Percentiles rank a stretch among this genome's conserved stretches.
These are phyloP conservation scores for Micromesistius poutassou DNA, from an alignment of 2,797 vertebrate genomes.

Conservation along the genomic window DNA sequence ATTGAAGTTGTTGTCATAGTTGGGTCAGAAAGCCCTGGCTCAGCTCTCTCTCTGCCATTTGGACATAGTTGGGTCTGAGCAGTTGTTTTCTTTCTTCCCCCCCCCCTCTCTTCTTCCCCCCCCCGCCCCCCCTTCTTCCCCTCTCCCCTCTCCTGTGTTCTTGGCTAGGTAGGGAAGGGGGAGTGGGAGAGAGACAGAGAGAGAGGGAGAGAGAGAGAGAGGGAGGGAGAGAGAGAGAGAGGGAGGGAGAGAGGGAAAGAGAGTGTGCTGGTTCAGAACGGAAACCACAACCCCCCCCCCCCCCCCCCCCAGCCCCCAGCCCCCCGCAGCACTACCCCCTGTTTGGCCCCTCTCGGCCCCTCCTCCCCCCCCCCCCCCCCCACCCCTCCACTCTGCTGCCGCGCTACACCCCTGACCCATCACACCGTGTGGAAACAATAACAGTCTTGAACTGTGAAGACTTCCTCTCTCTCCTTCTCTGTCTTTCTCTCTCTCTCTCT, in stretches of 20 bases:
- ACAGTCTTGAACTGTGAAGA: conserved; percentile 67
- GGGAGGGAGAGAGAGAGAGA: conserved; percentile 11
- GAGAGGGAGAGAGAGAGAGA: no score
- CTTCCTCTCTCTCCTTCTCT: conserved; percentile 56
- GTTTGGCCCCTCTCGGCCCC: conserved; percentile 37
- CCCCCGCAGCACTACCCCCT: conserved; percentile 47
- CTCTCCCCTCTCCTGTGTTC: conserved; percentile 45
- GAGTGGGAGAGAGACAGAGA: no score
- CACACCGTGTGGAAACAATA: conserved; percentile 74
- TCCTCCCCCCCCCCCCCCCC: conserved; percentile 37
- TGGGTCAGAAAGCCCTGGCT: conserved; percentile 60
- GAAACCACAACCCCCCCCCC: conserved; percentile 66
- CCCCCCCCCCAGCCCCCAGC: conserved; percentile 11
- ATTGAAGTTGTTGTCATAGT: conserved; percentile 68
- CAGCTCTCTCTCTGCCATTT: conserved; percentile 68
- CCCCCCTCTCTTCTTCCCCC: conserved; percentile 34
- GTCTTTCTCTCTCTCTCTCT: conserved; percentile 16
- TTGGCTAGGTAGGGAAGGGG: conserved; percentile 26
- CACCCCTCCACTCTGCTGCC: conserved; percentile 17
- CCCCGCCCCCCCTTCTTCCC: conserved; percentile 28
- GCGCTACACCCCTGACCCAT: conserved; percentile 60
- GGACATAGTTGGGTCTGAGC: conserved; percentile 66
- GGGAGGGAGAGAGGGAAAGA: not conserved
- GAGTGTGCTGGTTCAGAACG: conserved; percentile 50
- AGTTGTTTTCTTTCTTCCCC: conserved; percentile 54